phyloP scores from a whole-genome alignment of 2,797 vertebrate genomes.

The Alectoris magna region DNA sequence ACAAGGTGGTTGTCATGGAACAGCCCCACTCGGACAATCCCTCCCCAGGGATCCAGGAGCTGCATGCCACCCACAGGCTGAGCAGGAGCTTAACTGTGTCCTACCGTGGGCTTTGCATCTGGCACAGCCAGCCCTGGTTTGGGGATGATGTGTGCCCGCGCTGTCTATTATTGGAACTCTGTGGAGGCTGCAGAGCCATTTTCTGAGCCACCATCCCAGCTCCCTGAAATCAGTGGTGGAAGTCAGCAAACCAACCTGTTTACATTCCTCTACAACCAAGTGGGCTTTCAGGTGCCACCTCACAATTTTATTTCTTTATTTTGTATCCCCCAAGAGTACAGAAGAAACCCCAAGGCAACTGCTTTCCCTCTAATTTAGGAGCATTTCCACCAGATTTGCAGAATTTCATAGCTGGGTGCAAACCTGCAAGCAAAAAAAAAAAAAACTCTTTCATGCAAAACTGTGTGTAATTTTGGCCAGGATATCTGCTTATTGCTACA shows the following conservation, averaged over 20 bases:
- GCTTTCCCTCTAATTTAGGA: accelerated
- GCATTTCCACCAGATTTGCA: background rate
- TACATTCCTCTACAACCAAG: background rate
- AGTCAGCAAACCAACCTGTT: background rate
- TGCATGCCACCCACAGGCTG: background rate
- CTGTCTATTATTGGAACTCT: constrained; percentile 48
- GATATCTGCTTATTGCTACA: background rate
- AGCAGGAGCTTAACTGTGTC: constrained; percentile 64
- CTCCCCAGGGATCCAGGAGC: background rate
- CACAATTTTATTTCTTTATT: background rate
- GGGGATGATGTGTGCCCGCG: constrained; percentile 7
- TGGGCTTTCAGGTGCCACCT: background rate
- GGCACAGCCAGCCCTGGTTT: background rate
- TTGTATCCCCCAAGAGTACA: background rate
- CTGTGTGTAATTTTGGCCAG: background rate
- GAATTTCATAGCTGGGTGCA: background rate
- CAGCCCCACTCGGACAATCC: background rate
- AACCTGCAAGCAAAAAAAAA: background rate
- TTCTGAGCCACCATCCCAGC: background rate
- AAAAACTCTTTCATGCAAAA: accelerated
- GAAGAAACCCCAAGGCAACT: accelerated
- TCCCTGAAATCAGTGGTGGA: background rate
- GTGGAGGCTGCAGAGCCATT: background rate
- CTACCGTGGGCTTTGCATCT: background rate
- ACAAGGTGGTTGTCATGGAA: background rate